Evolutionary conservation across 2,113 vertebrate genomes (phyloP).

Genomic region (Paramisgurnus dabryanus): DNA sequence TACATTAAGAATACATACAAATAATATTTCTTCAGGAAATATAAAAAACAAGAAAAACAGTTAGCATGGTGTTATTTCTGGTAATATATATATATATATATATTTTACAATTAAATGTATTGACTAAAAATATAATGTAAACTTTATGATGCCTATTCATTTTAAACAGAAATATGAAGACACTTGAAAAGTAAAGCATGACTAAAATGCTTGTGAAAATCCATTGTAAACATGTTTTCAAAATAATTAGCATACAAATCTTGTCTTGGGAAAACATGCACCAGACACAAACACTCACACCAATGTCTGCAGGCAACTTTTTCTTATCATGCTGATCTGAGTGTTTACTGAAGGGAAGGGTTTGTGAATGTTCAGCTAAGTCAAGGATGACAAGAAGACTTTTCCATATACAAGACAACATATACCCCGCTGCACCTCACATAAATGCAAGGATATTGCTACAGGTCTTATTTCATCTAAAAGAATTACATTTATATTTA

Average conservation of each 20-base stretch:
- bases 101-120: too few relatives aligned
- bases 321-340: constrained; percentile 49
- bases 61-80: too few relatives aligned
- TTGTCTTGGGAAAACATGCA: not conserved
- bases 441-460: not conserved
- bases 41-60: too few relatives aligned
- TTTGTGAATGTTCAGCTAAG: constrained; percentile 39
- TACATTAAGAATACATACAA: too few relatives aligned
- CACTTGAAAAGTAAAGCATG: not conserved
- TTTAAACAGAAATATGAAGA: not conserved
- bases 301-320: not conserved
- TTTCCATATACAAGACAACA: constrained; percentile 20
- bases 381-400: constrained; percentile 30
- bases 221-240: constrained; percentile 5
- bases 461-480: not conserved
- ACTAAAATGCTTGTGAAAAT: not conserved
- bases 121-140: not conserved
- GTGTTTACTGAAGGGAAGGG: constrained; percentile 55
- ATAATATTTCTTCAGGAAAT: too few relatives aligned
- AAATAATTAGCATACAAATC: not conserved
- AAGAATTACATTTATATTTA: not conserved
- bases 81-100: too few relatives aligned
- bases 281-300: not conserved
- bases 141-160: not conserved
- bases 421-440: not conserved